phyloP scores from a whole-genome alignment of 2,888 invertebrate species.

The Sinohyriopsis cumingii region DNA sequence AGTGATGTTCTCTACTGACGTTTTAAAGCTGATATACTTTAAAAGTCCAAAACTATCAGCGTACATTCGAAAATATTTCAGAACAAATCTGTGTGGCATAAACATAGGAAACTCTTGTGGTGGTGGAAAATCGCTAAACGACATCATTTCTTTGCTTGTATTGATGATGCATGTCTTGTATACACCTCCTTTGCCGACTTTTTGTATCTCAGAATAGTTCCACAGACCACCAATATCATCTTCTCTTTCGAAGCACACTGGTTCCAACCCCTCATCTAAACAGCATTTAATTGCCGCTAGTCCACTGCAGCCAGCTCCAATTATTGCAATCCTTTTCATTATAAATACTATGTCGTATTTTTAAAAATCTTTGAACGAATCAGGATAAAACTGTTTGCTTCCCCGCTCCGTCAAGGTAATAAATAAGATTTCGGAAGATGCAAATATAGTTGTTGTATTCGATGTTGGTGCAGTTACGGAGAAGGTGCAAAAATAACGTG shows the following conservation, averaged over 20 bases:
- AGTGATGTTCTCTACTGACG: constrained; percentile 46
- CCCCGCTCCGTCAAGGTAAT: no score
- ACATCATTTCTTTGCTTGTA: constrained; percentile 71
- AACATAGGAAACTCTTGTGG: constrained; percentile 72
- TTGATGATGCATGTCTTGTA: constrained; percentile 67
- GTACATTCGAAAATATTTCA: constrained; percentile 68
- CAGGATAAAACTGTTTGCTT: no score
- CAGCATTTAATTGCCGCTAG: constrained; percentile 55
- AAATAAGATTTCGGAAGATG: no score
- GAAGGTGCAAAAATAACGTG: no score
- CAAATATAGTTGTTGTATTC: no score
- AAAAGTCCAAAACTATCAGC: constrained; percentile 62
- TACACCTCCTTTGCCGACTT: constrained; percentile 58
- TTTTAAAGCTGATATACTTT: constrained; percentile 57
- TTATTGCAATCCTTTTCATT: constrained; percentile 46
- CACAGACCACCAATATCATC: constrained; percentile 65
- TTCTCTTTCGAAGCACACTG: constrained; percentile 61
- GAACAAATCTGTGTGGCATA: constrained; percentile 71
- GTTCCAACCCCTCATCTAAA: constrained; percentile 51
- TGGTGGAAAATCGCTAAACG: constrained; percentile 73
- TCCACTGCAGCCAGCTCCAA: constrained; percentile 57
- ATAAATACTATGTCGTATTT: no score
- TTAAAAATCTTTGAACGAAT: no score
- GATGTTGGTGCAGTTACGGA: no score
- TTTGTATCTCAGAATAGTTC: constrained; percentile 54